Conservation (phyloP, 35 echinoderm and acorn worm species). For the Eucidaris tribuloides region DNA sequence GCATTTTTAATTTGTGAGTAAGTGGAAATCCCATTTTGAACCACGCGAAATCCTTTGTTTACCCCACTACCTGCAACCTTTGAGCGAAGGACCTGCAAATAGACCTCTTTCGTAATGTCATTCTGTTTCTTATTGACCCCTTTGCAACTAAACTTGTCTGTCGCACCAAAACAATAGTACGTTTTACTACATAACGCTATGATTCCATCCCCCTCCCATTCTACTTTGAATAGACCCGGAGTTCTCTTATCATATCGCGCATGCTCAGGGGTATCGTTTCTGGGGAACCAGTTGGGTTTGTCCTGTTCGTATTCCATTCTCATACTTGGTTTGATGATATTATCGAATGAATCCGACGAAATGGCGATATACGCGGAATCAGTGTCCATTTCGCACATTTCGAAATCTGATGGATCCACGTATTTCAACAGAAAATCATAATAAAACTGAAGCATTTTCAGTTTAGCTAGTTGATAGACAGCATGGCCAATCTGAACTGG, state of each 20-base stretch:
- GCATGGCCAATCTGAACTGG: not conserved
- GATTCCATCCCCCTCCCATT: conserved; percentile 58
- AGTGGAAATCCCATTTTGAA: no score
- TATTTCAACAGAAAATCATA: not conserved
- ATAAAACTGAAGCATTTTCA: not conserved
- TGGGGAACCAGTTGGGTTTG: conserved; percentile 12
- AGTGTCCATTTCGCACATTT: conserved; percentile 39
- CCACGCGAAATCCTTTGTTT: not conserved
- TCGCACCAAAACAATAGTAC: conserved; percentile 15
- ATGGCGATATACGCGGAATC: conserved; percentile 31
- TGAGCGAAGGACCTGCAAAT: not conserved
- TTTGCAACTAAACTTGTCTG: not conserved
- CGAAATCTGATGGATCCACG: conserved; percentile 12
- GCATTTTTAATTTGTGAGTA: no score
- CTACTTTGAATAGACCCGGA: conserved; percentile 47
- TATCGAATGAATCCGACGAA: not conserved
- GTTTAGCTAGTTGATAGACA: not conserved
- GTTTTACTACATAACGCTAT: conserved; percentile 30
- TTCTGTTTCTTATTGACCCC: not conserved
- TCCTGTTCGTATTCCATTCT: not conserved
- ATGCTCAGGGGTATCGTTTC: no score
- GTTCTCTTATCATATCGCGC: not conserved
- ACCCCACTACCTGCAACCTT: not conserved
- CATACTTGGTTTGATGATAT: not conserved
- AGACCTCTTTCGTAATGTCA: not conserved